Evolutionary conservation across 2,888 invertebrate species (phyloP).

Genomic region (Ptychoptera contaminata): DNA sequence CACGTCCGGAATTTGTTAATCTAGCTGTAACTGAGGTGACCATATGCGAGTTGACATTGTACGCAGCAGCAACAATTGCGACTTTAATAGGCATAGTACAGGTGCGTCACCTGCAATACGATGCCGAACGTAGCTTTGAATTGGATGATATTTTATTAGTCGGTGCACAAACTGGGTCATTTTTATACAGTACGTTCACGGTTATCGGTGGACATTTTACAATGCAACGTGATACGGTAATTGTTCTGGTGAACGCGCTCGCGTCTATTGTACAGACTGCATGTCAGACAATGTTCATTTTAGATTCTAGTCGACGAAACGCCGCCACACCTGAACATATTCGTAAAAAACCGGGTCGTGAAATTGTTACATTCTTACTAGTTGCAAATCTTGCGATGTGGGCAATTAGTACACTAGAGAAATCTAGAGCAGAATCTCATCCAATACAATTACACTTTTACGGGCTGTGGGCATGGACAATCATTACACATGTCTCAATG

Average conservation of each 20-base stretch:
- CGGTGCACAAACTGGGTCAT: constrained; percentile 87
- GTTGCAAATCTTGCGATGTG: constrained; percentile 87
- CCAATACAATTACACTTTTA: constrained; percentile 86
- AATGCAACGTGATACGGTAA: constrained; percentile 58
- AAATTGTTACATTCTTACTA: constrained; percentile 81
- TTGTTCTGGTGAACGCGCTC: constrained; percentile 69
- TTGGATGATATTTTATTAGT: constrained; percentile 81
- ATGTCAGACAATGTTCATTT: constrained; percentile 78
- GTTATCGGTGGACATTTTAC: constrained; percentile 88
- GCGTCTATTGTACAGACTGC: constrained; percentile 79
- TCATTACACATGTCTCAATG: constrained; percentile 88
- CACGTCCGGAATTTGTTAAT: constrained; percentile 60
- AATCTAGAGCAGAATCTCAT: constrained; percentile 78
- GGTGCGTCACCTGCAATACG: constrained; percentile 70
- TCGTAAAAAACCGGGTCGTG: constrained; percentile 76
- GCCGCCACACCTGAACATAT: constrained; percentile 70
- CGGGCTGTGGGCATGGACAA: constrained; percentile 89
- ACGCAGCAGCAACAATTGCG: constrained; percentile 71
- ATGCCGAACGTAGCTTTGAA: constrained; percentile 65
- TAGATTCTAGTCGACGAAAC: constrained; percentile 75
- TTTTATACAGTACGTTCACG: constrained; percentile 84
- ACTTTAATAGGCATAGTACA: constrained; percentile 79
- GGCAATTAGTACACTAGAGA: constrained; percentile 86
- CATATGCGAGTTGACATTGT: constrained; percentile 72
- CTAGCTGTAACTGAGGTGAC: constrained; percentile 80